phyloP scores from a whole-genome alignment of 2,797 vertebrate species.

The Sebastes hopkinsi region DNA sequence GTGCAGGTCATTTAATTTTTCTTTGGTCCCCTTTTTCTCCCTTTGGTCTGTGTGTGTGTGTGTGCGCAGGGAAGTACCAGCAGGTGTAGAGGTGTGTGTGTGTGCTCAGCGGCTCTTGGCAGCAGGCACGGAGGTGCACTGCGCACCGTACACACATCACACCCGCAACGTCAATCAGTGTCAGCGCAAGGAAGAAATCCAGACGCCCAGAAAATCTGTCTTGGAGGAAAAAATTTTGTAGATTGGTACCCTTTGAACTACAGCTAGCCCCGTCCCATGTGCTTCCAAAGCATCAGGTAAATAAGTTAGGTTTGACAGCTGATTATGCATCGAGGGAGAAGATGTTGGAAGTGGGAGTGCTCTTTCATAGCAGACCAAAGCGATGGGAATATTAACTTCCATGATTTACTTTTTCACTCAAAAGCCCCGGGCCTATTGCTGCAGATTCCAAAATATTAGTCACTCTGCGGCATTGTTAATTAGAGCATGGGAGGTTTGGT shows the following conservation, averaged over 20 bases:
- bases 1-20: slow-evolving; percentile 75
- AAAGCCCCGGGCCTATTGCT: slow-evolving; percentile 5
- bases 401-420: slow-evolving; percentile 54
- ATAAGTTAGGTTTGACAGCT: slow-evolving; percentile 73
- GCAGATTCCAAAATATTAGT: slow-evolving; percentile 60
- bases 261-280: slow-evolving; percentile 53
- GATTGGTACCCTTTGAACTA: slow-evolving; percentile 71
- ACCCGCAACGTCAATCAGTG: slow-evolving; percentile 73
- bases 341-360: slow-evolving; percentile 55
- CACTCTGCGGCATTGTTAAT: slow-evolving; percentile 36
- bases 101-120: slow-evolving; percentile 27
- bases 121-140: slow-evolving; percentile 36
- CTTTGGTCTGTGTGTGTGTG: slow-evolving; percentile 59
- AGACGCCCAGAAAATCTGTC: slow-evolving; percentile 60
- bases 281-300: slow-evolving; percentile 59
- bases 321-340: slow-evolving; percentile 65
- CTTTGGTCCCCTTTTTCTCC: slow-evolving; percentile 61
- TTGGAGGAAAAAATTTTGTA: slow-evolving; percentile 45
- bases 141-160: slow-evolving; percentile 59
- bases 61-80: slow-evolving; percentile 50
- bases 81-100: slow-evolving; percentile 71
- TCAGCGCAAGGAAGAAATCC: slow-evolving; percentile 73
- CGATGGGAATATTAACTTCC: slow-evolving; percentile 70
- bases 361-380: slow-evolving; percentile 68
- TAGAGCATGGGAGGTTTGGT: slow-evolving; percentile 39